Base-by-base conservation (phyloP, 2,797 vertebrate genomes). In the Hyperoplus immaculatus region DNA sequence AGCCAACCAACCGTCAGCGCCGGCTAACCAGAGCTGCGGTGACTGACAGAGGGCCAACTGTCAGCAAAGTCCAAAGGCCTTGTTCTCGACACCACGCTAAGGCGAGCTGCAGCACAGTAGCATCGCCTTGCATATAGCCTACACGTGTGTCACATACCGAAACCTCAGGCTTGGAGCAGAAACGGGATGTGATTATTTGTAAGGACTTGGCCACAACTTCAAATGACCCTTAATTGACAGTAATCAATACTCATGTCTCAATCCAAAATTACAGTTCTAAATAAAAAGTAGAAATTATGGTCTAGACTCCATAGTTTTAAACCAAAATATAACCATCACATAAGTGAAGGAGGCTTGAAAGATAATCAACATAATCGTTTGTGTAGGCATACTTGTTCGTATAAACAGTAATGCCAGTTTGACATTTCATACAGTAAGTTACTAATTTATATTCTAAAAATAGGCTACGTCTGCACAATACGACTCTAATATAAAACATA, bases 21-120 rank as follows among this genome's bases (percentile, higher is more conserved):
- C 0, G 80, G 57, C 69, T 88, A 80, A 91, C 81, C 69, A 55
- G 66, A 82, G 78, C 81, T 3, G 75, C 12, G 86, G 12, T 90
- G 92, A 92, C 43, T 87, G 92, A 94, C 90, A 84, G 79, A 67
- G 74, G 53, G 65, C 65, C 78, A 42, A 81, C 82, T 80, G 90
- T 91, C 88, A 86, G 87, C 84, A 72, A 29, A 77, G 78, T 39
- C 73, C 78, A 75, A 81, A 70, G 56, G 78, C 84, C 82, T 81
- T 29, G 82, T 73, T 78, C 73, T 82, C 78, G 57, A 67, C 65
- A 65, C 65, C 73, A 55, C 42, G 29, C 43, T 1, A 8, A 55
- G 66, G 69, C 43, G 41, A 64, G 29, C 29, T 73, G 68, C 55
- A 67, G 72, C 65, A 81, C 65, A 63, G 45, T 4, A 16, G 69